A percentile compares a stretch with the other conserved stretches of the same genome.
Evolutionary conservation across 2,797 vertebrate species (phyloP).

Genomic region (Delichon dasypus): DNA sequence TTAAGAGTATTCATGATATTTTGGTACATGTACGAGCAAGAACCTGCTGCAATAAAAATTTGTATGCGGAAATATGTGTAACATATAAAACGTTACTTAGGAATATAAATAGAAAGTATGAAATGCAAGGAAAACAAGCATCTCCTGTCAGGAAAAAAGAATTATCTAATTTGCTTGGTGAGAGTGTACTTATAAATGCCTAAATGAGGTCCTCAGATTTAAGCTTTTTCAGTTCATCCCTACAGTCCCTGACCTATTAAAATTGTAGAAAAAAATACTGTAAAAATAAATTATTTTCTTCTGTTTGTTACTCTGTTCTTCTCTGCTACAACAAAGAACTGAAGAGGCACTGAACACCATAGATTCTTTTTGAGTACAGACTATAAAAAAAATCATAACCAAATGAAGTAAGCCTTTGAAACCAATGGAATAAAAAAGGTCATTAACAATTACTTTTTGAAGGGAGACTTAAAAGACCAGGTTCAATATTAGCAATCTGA

Average conservation of each 20-base stretch:
- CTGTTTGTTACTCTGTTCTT: background rate
- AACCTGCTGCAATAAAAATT: background rate
- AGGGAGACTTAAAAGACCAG: background rate
- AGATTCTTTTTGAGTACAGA: background rate
- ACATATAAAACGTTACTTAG: background rate
- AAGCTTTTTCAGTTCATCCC: background rate
- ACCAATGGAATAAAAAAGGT: background rate
- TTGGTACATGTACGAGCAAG: background rate
- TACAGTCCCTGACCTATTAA: background rate
- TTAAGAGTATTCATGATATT: background rate
- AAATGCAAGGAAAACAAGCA: background rate
- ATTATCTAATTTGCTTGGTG: background rate
- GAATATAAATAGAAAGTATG: slow-evolving; percentile 1
- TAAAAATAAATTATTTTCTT: background rate
- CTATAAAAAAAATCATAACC: background rate
- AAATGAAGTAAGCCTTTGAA: slow-evolving; percentile 7
- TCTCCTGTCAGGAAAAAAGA: background rate
- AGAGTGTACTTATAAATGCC: background rate
- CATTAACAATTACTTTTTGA: background rate
- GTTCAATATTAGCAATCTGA: background rate
- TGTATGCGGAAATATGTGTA: background rate
- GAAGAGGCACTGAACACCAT: background rate
- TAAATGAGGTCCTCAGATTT: background rate
- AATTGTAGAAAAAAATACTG: background rate
- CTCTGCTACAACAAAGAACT: background rate